Conservation (phyloP, 1,140 invertebrate species). For the Drosophila subpulchrella region DNA sequence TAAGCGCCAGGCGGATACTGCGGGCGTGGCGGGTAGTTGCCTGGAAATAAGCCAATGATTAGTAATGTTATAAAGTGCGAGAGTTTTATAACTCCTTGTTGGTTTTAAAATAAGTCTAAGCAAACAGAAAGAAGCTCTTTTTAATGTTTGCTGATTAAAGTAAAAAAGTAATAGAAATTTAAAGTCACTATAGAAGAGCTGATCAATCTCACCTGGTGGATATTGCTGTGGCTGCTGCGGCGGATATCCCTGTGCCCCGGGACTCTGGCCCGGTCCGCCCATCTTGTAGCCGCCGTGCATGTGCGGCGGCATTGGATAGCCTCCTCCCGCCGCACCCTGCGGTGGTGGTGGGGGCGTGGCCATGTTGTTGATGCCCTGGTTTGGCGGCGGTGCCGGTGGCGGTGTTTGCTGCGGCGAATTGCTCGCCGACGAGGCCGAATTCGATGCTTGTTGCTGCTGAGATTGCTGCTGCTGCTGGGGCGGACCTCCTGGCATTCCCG, state of each 20-base stretch:
- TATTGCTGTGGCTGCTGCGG: constrained; percentile 87
- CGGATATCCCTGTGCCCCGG: constrained; percentile 85
- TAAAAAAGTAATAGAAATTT: too few species aligned
- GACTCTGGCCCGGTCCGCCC: constrained; percentile 71
- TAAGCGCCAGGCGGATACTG: constrained; percentile 86
- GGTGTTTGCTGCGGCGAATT: constrained; percentile 80
- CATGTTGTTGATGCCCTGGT: constrained; percentile 84
- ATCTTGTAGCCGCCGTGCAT: constrained; percentile 83
- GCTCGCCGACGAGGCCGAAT: constrained; percentile 76
- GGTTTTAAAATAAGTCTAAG: not conserved
- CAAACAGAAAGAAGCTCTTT: too few species aligned
- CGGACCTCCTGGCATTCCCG: constrained; percentile 58
- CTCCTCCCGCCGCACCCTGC: constrained; percentile 63
- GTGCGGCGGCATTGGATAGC: constrained; percentile 80
- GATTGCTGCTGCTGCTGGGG: constrained; percentile 83
- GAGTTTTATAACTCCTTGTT: not conserved
- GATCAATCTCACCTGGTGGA: constrained; percentile 82
- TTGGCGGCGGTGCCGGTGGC: constrained; percentile 86
- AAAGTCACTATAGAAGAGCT: too few species aligned
- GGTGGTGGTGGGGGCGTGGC: constrained; percentile 85
- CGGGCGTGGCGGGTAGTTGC: constrained; percentile 86
- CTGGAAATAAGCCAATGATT: constrained; percentile 48
- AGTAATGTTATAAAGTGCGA: not conserved
- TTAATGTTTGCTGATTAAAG: not conserved
- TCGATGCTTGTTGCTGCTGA: constrained; percentile 80